These are phyloP conservation scores for Drosophila arawakana DNA, from an alignment of 1,140 invertebrate species.

Conservation along the genomic window DNA sequence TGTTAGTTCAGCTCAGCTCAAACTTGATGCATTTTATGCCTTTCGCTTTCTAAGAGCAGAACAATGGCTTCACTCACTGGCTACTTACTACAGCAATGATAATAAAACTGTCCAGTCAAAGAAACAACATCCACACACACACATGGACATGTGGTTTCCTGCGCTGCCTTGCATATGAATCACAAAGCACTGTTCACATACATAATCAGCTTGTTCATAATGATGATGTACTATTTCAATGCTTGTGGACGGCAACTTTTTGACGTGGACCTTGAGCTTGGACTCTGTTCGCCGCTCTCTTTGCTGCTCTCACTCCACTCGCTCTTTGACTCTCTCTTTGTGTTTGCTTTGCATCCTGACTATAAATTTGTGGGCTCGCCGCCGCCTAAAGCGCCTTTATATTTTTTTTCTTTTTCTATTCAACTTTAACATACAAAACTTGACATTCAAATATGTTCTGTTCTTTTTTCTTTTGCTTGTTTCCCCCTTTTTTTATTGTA, in stretches of 20 bases:
- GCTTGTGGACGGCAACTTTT: conserved; percentile 1
- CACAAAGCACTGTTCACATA: conserved; percentile 12
- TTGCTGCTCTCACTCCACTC: conserved; percentile 3
- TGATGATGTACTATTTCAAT: neutral
- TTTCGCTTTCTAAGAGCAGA: conserved; percentile 65
- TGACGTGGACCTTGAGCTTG: conserved; percentile 57
- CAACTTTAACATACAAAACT: conserved; percentile 53
- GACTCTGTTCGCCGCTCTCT: conserved; percentile 3
- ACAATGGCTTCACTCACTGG: conserved; percentile 13
- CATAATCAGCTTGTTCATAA: conserved; percentile 22
- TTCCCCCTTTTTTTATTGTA: neutral
- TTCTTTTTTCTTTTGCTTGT: conserved; percentile 4
- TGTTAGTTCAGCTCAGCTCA: conserved; percentile 25
- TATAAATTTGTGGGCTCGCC: conserved; percentile 2
- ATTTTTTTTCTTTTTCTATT: no score
- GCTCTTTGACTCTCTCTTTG: neutral
- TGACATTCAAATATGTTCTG: conserved; percentile 71
- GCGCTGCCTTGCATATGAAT: conserved; percentile 34
- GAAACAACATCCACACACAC: conserved; percentile 43
- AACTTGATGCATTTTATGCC: conserved; percentile 40
- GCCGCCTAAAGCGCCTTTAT: conserved; percentile 28
- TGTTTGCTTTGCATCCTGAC: conserved; percentile 16
- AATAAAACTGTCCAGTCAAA: conserved; percentile 57
- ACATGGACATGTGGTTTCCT: conserved; percentile 13
- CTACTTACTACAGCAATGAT: conserved; percentile 35